A percentile compares a stretch with the other conserved stretches of the same genome.
phyloP scores from a whole-genome alignment of 2,797 vertebrate genomes.

The Falco columbarius region DNA sequence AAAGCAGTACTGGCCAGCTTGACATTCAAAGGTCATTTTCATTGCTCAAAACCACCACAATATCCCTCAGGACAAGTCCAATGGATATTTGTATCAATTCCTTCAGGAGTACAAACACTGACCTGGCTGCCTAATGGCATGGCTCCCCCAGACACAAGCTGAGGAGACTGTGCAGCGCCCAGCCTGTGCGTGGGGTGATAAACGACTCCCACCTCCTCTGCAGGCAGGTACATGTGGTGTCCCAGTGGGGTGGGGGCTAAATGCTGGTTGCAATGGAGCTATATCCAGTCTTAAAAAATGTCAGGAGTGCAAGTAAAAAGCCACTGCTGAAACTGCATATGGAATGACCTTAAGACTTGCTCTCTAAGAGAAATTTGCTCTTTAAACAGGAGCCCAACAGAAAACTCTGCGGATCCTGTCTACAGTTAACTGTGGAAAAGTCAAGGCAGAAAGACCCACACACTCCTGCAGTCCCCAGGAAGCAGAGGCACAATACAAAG shows the following conservation, averaged over 20 bases:
- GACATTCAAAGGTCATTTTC: constrained; percentile 37
- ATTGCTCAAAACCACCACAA: background rate
- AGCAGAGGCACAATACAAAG: background rate
- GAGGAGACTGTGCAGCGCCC: background rate
- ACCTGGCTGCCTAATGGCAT: background rate
- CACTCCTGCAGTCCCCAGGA: background rate
- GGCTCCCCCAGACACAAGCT: background rate
- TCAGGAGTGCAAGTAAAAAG: background rate
- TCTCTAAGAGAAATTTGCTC: background rate
- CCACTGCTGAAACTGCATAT: background rate
- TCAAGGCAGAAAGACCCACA: background rate
- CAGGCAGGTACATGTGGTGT: background rate
- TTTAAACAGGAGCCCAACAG: background rate
- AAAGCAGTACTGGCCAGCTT: background rate
- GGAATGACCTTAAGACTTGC: background rate
- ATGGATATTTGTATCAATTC: background rate
- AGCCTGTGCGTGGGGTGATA: background rate
- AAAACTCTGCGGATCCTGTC: background rate
- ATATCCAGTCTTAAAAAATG: background rate
- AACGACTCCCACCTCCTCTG: background rate
- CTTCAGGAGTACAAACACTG: background rate
- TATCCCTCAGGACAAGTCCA: background rate
- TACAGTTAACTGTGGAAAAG: background rate
- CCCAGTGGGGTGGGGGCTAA: background rate
- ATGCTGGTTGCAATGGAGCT: background rate